Evolutionary conservation across 2,888 invertebrate species (phyloP), one percentile per base, ranked within the genome.

Genomic region (Xylota segnis): DNA sequence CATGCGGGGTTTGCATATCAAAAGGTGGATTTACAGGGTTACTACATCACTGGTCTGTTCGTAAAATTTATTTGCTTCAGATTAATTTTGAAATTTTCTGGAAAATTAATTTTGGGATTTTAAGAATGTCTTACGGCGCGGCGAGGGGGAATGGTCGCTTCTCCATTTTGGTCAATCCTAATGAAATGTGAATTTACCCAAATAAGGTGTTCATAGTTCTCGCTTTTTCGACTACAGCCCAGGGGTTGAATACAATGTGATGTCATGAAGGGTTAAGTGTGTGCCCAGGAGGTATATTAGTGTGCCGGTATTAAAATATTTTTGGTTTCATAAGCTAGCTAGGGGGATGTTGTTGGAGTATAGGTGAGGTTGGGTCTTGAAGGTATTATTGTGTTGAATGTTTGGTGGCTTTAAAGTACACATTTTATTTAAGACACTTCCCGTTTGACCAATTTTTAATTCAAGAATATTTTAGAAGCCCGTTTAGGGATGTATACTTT

Each of bases 11-110:
- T 86, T 86, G 81, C 76, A 76, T 86, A 82, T 81, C 82, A 86
- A 86, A 86, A 86, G 86, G 86, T 82, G 75, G 82, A 86, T 72
- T 84, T 84, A 18, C 79, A 29, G 58, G 74, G 32, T 16, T 68
- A 10, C 32, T 34, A 18, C 40, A 4, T 23, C 43, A 59, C 56
- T 50, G 45, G 52, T 32, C 27, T 40, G 47, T 63, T 32, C 40
- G 45, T 47, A 12, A 27, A 74, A 59, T 71, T 82, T 65, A 71
- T 76, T 81, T 72, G 81, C 88, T 87, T 88, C 87, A 89, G 89
- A 89, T 90, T 90, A 91, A 91, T 91, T 91, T 90, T 89, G 88
- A 90, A 88, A 91, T 91, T 91, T 91, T 91, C 91, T 91, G 90
- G 91, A 88, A 91, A 91, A 91, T 91, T 91, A 91, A 91, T 90